These are phyloP conservation scores for Podarcis siculus DNA, from an alignment of 2,797 vertebrate species.

Conservation along the genomic window DNA sequence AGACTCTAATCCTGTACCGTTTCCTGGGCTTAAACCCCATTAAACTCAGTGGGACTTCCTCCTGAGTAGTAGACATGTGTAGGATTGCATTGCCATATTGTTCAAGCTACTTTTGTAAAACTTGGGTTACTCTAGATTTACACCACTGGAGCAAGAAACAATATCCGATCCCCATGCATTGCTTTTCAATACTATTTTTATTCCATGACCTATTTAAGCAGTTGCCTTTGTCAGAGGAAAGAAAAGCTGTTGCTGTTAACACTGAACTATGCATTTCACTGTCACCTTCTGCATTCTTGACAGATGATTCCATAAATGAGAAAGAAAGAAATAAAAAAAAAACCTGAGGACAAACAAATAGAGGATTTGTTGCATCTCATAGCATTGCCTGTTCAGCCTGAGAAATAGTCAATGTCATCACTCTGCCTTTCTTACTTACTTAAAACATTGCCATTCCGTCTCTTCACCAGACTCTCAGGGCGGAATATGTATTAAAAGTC, in stretches of 20 bases:
- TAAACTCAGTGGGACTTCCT: background rate
- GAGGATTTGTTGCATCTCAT: background rate
- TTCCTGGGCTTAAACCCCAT: background rate
- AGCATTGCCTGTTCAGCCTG: background rate
- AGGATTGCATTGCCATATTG: background rate
- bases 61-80: background rate
- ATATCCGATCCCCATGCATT: constrained; percentile 42
- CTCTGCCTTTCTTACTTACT: too few species aligned
- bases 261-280: constrained; percentile 12
- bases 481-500: too few species aligned
- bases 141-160: constrained; percentile 29
- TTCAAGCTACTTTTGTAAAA: constrained; percentile 33
- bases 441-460: too few species aligned
- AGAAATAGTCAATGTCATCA: background rate
- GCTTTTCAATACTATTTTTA: constrained; percentile 63
- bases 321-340: too few species aligned
- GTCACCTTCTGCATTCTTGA: constrained; percentile 45
- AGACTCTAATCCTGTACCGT: too few species aligned
- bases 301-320: background rate
- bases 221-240: constrained; percentile 49
- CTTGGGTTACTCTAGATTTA: constrained; percentile 7
- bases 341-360: background rate
- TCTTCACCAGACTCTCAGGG: too few species aligned
- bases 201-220: constrained; percentile 66
- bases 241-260: constrained; percentile 50